These are phyloP conservation scores for Otis tarda DNA, from an alignment of 2,113 vertebrate genomes.

Conservation along the genomic window DNA sequence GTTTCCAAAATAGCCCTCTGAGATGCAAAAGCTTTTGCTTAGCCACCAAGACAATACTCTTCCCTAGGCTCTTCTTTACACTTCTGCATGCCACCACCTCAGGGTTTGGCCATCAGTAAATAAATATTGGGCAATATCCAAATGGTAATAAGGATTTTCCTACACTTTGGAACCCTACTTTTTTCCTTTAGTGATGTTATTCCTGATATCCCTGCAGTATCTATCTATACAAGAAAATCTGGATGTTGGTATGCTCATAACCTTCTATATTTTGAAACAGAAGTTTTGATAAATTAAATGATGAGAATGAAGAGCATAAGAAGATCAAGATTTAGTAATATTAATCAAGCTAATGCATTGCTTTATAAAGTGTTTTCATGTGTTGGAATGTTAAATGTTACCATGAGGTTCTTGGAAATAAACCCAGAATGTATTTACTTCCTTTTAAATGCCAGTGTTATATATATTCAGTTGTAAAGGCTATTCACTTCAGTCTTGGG, in stretches of 20 bases:
- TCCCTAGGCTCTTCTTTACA: neutral
- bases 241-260: neutral
- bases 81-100: neutral
- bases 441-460: slow-evolving; percentile 1
- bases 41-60: neutral
- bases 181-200: neutral
- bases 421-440: neutral
- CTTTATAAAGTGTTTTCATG: neutral
- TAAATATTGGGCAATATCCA: neutral
- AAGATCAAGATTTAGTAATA: neutral
- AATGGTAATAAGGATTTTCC: neutral
- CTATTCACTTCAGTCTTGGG: neutral
- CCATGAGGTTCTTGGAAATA: neutral
- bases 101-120: neutral
- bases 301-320: neutral
- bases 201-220: neutral
- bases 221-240: neutral
- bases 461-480: neutral
- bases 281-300: neutral
- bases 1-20: neutral
- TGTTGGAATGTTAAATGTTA: neutral
- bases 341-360: neutral
- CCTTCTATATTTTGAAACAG: neutral
- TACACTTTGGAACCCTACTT: neutral
- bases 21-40: slow-evolving; percentile 2